These are phyloP conservation scores for Apomyelois bistriatella DNA, from an alignment of 2,888 invertebrate species.

Conservation along the genomic window DNA sequence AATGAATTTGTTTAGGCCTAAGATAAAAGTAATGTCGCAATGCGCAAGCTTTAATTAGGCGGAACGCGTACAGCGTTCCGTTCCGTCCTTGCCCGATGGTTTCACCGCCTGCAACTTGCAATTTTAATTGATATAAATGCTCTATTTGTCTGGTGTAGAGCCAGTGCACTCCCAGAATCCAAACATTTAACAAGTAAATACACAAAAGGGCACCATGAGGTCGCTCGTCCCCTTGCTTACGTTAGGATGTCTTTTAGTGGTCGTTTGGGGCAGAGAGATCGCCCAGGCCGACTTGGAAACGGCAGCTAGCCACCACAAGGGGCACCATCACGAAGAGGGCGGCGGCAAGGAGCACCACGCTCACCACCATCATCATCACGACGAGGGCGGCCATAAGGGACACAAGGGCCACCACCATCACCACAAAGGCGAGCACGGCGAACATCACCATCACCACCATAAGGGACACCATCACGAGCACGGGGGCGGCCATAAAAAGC, in stretches of 20 bases:
- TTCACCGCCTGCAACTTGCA: conserved; percentile 69
- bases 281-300: conserved; percentile 67
- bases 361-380: conserved; percentile 85
- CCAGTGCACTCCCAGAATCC: conserved; percentile 63
- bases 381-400: conserved; percentile 88
- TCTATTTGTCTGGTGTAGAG: conserved; percentile 45
- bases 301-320: conserved; percentile 71
- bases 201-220: conserved; percentile 50
- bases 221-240: conserved; percentile 66
- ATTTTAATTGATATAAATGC: conserved; percentile 72
- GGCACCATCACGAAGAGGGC: conserved; percentile 81
- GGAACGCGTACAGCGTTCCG: conserved; percentile 51
- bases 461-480: conserved; percentile 87
- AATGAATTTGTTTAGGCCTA: conserved; percentile 30
- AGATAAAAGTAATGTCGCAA: conserved; percentile 44
- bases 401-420: conserved; percentile 88
- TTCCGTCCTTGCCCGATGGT: conserved; percentile 71
- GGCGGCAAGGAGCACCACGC: conserved; percentile 85
- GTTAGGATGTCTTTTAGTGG: conserved; percentile 55
- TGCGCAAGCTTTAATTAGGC: conserved; percentile 53
- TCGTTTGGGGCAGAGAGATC: conserved; percentile 59
- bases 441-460: conserved; percentile 88
- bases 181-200: conserved; percentile 53
- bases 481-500: conserved; percentile 89
- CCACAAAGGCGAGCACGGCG: conserved; percentile 87